phyloP scores from a whole-genome alignment of 2,113 vertebrate species.

The Hemibates koningsi region DNA sequence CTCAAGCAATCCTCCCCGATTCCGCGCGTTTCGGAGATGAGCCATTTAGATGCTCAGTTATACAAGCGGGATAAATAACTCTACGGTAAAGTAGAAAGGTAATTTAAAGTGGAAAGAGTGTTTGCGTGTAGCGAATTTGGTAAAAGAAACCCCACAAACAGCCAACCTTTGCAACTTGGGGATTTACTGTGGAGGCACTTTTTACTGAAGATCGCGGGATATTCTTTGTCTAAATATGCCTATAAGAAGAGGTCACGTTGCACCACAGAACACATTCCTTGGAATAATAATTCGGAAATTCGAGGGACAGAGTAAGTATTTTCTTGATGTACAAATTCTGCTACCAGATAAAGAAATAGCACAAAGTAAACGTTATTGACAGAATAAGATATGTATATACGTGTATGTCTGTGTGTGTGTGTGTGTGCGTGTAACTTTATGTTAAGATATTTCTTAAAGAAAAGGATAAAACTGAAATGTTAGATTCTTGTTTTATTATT shows the following conservation, averaged over 20 bases:
- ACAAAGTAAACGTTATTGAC: not conserved
- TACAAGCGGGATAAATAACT: conserved; percentile 47
- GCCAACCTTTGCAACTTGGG: conserved; percentile 77
- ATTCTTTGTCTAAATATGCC: conserved; percentile 83
- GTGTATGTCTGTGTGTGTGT: not conserved
- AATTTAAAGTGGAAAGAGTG: conserved; percentile 53
- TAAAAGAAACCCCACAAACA: conserved; percentile 59
- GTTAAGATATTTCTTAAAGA: not conserved
- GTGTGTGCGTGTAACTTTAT: not conserved
- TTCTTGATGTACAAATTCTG: not conserved
- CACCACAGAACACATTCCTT: conserved; percentile 97
- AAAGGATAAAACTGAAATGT: not conserved
- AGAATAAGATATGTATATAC: not conserved
- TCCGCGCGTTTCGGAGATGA: conserved; percentile 59
- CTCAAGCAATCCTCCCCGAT: conserved; percentile 57
- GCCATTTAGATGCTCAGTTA: conserved; percentile 40
- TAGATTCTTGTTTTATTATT: not conserved
- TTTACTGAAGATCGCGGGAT: conserved; percentile 60
- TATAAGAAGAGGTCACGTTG: conserved; percentile 98
- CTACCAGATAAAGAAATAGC: not conserved
- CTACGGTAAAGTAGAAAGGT: conserved; percentile 45
- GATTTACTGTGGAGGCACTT: conserved; percentile 57
- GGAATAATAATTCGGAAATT: conserved; percentile 99
- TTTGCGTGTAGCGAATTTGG: conserved; percentile 64
- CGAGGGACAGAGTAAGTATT: conserved; percentile 98